phyloP scores from a whole-genome alignment of 2,888 invertebrate genomes.

The Protodeltote pygarga region DNA sequence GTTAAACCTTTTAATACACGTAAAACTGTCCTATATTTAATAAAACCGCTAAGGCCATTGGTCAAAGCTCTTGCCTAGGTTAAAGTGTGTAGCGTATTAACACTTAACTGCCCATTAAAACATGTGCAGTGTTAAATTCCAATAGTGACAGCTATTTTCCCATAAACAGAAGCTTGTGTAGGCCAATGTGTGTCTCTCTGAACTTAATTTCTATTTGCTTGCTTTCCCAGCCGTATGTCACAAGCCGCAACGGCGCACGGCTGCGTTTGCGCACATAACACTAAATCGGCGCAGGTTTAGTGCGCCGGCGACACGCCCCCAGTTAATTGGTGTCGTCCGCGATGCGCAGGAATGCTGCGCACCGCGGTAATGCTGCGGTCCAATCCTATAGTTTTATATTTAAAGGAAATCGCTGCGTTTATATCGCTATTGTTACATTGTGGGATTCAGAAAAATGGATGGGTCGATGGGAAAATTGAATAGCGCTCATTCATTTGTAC shows the following conservation, averaged over 20 bases:
- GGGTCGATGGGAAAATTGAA: slow-evolving; percentile 15
- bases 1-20: too few relatives aligned
- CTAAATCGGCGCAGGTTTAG: slow-evolving; percentile 60
- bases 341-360: slow-evolving; percentile 48
- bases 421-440: slow-evolving; percentile 33
- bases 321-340: slow-evolving; percentile 69
- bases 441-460: slow-evolving; percentile 22
- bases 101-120: slow-evolving; percentile 27
- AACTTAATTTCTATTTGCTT: slow-evolving; percentile 18
- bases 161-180: slow-evolving; percentile 15
- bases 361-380: slow-evolving; percentile 45
- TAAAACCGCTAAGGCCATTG: slow-evolving; percentile 3
- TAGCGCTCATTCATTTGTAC: background rate
- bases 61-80: too few relatives aligned
- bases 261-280: slow-evolving; percentile 58
- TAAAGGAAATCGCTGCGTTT: slow-evolving; percentile 38
- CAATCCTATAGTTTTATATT: slow-evolving; percentile 32
- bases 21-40: too few relatives aligned
- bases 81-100: slow-evolving; percentile 14
- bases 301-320: slow-evolving; percentile 61
- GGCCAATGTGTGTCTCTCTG: slow-evolving; percentile 15
- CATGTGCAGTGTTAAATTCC: slow-evolving; percentile 14
- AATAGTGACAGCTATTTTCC: slow-evolving; percentile 20
- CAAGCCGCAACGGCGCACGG: slow-evolving; percentile 19
- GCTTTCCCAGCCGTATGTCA: slow-evolving; percentile 41